A percentile compares a stretch with the other conserved stretches of the same genome.
phyloP scores from a whole-genome alignment of 2,113 vertebrate genomes.

The Chaetodon auriga region DNA sequence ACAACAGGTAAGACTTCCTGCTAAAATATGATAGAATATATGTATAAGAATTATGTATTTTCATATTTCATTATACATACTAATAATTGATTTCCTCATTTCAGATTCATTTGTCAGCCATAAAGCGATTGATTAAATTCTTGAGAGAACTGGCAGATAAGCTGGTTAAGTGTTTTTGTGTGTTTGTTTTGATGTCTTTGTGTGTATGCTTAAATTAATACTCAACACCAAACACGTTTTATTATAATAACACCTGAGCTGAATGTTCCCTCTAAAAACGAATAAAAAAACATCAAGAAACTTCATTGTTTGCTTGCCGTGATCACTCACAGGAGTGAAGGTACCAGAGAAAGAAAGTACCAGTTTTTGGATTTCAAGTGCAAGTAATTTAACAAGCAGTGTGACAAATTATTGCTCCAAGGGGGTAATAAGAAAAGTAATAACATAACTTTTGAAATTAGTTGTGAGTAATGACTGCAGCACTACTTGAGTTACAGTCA shows the following conservation, averaged over 20 bases:
- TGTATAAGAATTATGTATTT: not conserved
- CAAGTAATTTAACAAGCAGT: slow-evolving; percentile 27
- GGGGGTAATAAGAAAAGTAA: slow-evolving; percentile 47
- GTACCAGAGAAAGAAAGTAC: not conserved
- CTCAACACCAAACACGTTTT: not conserved
- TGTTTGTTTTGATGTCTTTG: not conserved
- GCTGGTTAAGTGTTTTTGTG: not conserved
- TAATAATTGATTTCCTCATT: not conserved
- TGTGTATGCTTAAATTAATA: not conserved
- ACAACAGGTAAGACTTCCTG: not conserved
- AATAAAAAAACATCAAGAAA: too few species aligned
- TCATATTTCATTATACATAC: not conserved
- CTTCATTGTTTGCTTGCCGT: not conserved
- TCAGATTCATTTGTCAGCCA: not conserved
- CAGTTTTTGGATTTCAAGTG: slow-evolving; percentile 20
- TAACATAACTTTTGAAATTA: slow-evolving; percentile 39
- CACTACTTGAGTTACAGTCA: slow-evolving; percentile 8
- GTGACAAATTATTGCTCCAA: slow-evolving; percentile 24
- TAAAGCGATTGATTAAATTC: not conserved
- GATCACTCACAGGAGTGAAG: not conserved
- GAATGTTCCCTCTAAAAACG: not conserved
- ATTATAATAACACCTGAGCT: not conserved
- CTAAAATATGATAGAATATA: not conserved
- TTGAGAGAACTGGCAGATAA: not conserved
- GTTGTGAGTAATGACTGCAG: slow-evolving; percentile 32